Percentiles rank a stretch among this genome's conserved stretches.
Conservation (phyloP, 2,113 vertebrate genomes). For the Passer montanus region DNA sequence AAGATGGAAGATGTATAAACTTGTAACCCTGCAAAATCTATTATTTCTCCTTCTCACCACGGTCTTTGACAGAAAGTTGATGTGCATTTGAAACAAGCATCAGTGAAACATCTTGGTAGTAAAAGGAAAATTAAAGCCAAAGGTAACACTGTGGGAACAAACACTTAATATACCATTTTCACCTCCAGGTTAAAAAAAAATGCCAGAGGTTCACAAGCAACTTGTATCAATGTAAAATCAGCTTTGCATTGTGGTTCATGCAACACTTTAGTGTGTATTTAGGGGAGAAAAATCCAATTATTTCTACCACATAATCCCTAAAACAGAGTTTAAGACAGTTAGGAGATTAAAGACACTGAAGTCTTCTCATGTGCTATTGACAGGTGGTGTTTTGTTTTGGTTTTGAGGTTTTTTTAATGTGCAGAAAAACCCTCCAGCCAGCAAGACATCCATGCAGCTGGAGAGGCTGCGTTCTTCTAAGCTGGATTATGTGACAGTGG, state of each 20-base stretch:
- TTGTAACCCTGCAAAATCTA: background rate
- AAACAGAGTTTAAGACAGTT: background rate
- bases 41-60: background rate
- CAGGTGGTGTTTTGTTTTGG: background rate
- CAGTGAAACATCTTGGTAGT: background rate
- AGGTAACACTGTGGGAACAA: background rate
- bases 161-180: background rate
- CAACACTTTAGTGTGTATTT: background rate
- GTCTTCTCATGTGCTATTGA: background rate
- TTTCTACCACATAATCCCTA: background rate
- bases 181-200: background rate
- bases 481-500: background rate
- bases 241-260: background rate
- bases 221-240: background rate
- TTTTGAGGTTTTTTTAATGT: background rate
- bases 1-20: background rate
- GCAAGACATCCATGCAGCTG: background rate
- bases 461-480: background rate
- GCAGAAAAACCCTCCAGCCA: background rate
- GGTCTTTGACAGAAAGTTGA: background rate
- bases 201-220: rapidly evolving
- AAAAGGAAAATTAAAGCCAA: background rate
- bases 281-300: background rate
- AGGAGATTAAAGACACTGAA: background rate
- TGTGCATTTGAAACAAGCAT: background rate